Evolutionary conservation across 1,140 invertebrate species (phyloP).

Genomic region (Bombus sylvicola): DNA sequence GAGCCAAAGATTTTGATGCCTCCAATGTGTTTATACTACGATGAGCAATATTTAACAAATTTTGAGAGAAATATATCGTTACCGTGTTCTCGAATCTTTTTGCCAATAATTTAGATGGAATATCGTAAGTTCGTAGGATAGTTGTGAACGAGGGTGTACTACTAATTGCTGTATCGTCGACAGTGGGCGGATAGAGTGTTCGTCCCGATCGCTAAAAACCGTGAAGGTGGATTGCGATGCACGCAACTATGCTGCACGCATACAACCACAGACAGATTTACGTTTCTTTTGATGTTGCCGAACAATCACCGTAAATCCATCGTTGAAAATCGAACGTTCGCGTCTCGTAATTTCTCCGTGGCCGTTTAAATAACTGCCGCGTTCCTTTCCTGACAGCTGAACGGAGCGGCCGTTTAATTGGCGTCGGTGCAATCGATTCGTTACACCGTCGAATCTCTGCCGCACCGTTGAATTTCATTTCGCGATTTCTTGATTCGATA

Average conservation of each 20-base stretch:
- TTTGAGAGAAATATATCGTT: no score
- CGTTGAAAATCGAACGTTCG: conserved; percentile 21
- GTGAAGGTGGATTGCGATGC: not conserved
- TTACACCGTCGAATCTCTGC: conserved; percentile 7
- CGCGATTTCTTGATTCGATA: conserved; percentile 26
- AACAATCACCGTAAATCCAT: conserved; percentile 36
- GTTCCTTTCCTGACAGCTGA: no score
- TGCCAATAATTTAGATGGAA: not conserved
- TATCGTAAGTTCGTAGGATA: not conserved
- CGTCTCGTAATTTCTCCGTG: conserved; percentile 17
- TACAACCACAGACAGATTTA: not conserved
- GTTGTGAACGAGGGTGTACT: not conserved
- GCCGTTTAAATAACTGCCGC: conserved; percentile 16
- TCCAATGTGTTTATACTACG: no score
- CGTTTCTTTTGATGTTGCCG: conserved; percentile 38
- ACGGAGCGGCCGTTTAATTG: conserved; percentile 2
- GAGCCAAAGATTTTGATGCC: rapidly evolving
- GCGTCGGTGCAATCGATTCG: conserved; percentile 26
- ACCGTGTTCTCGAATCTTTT: no score
- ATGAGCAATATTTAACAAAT: no score
- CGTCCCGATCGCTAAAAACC: conserved; percentile 8
- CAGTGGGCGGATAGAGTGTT: not conserved
- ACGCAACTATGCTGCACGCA: not conserved
- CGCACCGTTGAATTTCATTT: conserved; percentile 26
- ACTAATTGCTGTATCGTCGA: conserved; percentile 36